These are phyloP conservation scores for Cercopithecus neglectus DNA, from an alignment of 2,797 vertebrate species.

Conservation along the genomic window DNA sequence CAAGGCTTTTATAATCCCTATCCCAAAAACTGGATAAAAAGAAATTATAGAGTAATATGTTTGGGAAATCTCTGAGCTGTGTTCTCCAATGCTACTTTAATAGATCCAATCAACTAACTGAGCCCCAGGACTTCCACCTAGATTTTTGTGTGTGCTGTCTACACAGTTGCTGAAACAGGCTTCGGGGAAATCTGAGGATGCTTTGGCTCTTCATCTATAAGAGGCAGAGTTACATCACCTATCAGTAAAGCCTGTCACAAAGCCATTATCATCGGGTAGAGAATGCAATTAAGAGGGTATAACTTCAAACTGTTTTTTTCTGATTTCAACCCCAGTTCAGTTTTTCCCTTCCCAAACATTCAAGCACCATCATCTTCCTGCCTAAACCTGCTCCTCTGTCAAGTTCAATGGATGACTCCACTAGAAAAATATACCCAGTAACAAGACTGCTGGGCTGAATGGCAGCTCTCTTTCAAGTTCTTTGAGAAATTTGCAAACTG, in stretches of 20 bases:
- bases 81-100: neutral
- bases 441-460: too few species aligned
- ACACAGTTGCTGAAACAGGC: neutral
- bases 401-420: neutral
- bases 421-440: too few species aligned
- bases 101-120: neutral
- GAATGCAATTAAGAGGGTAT: neutral
- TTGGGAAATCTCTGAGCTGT: neutral
- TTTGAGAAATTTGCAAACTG: too few species aligned
- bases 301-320: neutral
- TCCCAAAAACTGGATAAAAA: neutral
- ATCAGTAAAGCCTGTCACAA: neutral
- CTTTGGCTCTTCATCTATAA: neutral
- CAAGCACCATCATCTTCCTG: neutral
- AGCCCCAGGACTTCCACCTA: neutral
- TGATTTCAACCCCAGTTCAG: neutral
- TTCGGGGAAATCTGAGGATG: neutral
- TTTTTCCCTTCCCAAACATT: neutral
- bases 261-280: neutral
- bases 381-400: neutral
- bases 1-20: neutral
- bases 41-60: neutral
- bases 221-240: neutral
- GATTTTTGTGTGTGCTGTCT: neutral
- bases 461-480: too few species aligned